phyloP scores from a whole-genome alignment of 2,113 vertebrate species.

The Andinoacara biseriatus region DNA sequence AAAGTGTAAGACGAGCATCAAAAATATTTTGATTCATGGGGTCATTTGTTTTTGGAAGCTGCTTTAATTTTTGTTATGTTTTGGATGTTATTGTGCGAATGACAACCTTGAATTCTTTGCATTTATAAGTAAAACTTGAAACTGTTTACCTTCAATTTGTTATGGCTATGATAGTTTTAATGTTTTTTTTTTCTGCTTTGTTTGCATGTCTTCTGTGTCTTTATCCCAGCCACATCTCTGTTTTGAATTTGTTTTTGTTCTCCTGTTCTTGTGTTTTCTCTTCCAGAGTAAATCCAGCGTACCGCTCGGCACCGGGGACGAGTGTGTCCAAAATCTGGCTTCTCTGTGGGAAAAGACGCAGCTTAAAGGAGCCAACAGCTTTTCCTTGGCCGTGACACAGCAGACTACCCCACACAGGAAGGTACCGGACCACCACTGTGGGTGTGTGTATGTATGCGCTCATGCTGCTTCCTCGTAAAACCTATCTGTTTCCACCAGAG shows the following conservation, averaged over 20 bases:
- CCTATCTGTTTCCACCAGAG: conserved; percentile 28
- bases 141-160: neutral
- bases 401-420: conserved; percentile 86
- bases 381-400: conserved; percentile 89
- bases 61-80: too few species aligned
- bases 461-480: conserved; percentile 9
- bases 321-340: conserved; percentile 83
- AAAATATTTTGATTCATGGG: neutral
- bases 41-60: neutral
- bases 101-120: too few species aligned
- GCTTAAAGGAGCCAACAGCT: conserved; percentile 85
- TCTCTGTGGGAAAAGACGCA: conserved; percentile 90
- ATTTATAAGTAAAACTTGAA: too few species aligned
- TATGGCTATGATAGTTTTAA: neutral
- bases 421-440: conserved; percentile 75
- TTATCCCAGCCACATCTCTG: neutral
- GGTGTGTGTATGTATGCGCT: neutral
- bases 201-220: neutral
- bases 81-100: neutral
- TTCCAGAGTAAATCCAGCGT: conserved; percentile 85
- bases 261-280: neutral
- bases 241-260: neutral
- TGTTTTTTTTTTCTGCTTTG: neutral
- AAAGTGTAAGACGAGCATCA: neutral
- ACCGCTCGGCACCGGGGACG: conserved; percentile 83